These are phyloP conservation scores for Nomia melanderi DNA, from an alignment of 1,140 invertebrate genomes.

Conservation along the genomic window DNA sequence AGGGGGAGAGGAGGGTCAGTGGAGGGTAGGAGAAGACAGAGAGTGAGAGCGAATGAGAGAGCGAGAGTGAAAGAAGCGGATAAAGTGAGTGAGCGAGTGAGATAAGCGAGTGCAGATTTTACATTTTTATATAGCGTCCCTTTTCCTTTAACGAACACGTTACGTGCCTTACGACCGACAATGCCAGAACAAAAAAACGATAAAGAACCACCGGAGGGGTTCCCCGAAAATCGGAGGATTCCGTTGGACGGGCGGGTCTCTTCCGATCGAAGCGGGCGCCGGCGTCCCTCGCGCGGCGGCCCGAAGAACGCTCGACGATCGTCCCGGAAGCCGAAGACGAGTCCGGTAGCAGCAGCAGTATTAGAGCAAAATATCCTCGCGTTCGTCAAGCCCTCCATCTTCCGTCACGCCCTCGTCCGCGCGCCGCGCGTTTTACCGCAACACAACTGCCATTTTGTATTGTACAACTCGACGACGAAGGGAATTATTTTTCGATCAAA, in stretches of 20 bases:
- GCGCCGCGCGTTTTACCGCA: constrained; percentile 65
- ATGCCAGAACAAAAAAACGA: constrained; percentile 5
- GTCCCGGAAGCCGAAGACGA: constrained; percentile 22
- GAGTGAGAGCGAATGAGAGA: no score
- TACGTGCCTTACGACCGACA: constrained; percentile 26
- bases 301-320: no score
- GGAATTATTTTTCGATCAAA: no score
- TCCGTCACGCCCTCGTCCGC: constrained; percentile 58
- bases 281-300: no score
- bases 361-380: constrained; percentile 73
- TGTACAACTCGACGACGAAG: constrained; percentile 43
- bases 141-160: constrained; percentile 18
- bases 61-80: background rate
- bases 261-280: no score
- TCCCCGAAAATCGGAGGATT: background rate
- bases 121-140: constrained; percentile 41
- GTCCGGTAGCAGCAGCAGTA: constrained; percentile 78
- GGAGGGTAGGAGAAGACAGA: no score
- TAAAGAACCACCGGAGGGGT: background rate
- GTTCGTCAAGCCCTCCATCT: no score
- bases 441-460: constrained; percentile 75
- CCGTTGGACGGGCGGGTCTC: no score
- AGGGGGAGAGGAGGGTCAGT: constrained; percentile 31
- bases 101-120: constrained; percentile 5
- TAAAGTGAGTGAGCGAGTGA: background rate